Conservation (phyloP, 2,797 vertebrate species). For the Tauraco hartlaubi region DNA sequence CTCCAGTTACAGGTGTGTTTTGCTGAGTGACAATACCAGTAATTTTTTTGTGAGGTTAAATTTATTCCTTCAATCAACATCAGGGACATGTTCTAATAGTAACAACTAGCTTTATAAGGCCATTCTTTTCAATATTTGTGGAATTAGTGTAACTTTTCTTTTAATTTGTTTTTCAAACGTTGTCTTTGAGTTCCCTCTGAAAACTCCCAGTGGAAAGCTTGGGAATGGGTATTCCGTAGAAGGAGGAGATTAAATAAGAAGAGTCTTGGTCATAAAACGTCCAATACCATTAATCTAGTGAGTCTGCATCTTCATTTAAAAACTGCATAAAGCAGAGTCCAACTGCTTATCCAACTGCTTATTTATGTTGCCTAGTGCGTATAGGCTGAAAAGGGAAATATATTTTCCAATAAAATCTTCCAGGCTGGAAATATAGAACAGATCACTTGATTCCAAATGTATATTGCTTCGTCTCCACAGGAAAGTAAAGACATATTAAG, state of each 20-base stretch:
- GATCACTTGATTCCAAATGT: conserved; percentile 49
- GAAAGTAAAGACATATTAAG: conserved; percentile 23
- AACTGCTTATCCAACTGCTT: neutral
- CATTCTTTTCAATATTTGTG: neutral
- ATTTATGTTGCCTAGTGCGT: neutral
- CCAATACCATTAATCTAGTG: neutral
- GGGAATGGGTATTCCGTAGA: neutral
- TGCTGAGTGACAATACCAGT: neutral
- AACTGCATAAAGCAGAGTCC: neutral
- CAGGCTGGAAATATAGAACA: conserved; percentile 27
- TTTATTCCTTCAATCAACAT: neutral
- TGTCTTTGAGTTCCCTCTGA: neutral
- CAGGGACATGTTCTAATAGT: neutral
- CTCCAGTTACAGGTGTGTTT: conserved; percentile 15
- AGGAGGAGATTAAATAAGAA: neutral
- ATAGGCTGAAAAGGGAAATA: conserved; percentile 23
- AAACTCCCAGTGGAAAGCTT: neutral
- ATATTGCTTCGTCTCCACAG: conserved; percentile 21
- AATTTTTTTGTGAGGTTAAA: neutral
- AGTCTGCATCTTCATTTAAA: conserved; percentile 11
- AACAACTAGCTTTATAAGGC: neutral
- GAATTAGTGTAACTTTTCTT: neutral
- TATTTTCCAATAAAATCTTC: conserved; percentile 30
- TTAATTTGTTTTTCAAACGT: neutral
- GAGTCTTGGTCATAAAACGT: neutral